These are phyloP conservation scores for Proisotoma minuta DNA, from an alignment of 2,888 invertebrate species.

Conservation along the genomic window DNA sequence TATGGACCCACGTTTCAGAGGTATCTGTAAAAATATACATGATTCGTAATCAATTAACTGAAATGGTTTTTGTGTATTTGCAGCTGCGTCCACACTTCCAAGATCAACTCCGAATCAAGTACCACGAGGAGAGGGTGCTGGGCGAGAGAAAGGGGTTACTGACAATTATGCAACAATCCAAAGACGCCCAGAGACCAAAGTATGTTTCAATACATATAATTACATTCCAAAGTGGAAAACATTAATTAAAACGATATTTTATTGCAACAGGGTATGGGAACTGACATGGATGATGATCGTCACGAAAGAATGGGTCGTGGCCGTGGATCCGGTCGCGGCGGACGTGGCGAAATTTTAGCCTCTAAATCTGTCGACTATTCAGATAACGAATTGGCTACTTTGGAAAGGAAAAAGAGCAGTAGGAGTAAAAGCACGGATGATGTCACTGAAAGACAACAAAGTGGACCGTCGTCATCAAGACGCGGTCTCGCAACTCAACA, in stretches of 20 bases:
- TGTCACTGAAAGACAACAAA: constrained; percentile 58
- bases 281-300: constrained; percentile 33
- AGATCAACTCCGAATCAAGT: constrained; percentile 42
- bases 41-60: too few species aligned
- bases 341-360: constrained; percentile 48
- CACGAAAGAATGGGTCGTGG: constrained; percentile 26
- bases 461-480: constrained; percentile 24
- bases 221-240: neutral
- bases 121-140: constrained; percentile 32
- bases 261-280: constrained; percentile 30
- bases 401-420: constrained; percentile 45
- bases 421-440: constrained; percentile 83
- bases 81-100: constrained; percentile 47
- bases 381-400: constrained; percentile 52
- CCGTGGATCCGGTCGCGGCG: constrained; percentile 36
- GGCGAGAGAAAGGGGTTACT: constrained; percentile 29
- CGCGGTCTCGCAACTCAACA: constrained; percentile 30
- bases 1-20: constrained; percentile 76
- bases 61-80: neutral
- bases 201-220: too few species aligned
- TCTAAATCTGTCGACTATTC: constrained; percentile 58
- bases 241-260: constrained; percentile 1
- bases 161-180: constrained; percentile 38
- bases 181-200: constrained; percentile 44
- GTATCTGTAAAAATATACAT: too few species aligned